Evolutionary conservation across 2,797 vertebrate species (phyloP).

Genomic region (Syngnathus rostellatus): DNA sequence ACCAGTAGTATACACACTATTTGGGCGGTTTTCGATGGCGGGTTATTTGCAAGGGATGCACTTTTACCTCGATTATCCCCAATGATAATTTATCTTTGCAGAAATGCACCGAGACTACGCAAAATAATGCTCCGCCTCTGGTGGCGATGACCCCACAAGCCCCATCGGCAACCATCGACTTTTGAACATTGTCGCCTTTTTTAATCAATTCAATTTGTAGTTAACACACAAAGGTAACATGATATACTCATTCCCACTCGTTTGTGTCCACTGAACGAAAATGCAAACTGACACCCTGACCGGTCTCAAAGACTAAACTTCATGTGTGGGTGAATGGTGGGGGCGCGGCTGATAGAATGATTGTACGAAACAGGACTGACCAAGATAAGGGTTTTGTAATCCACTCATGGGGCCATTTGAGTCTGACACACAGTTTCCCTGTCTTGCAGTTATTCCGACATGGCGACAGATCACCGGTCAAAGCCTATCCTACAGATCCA

Average conservation of each 20-base stretch:
- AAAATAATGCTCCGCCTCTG: background rate
- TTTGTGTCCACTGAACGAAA: too few relatives aligned
- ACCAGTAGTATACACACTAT: background rate
- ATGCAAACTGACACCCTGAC: too few relatives aligned
- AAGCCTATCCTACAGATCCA: conserved; percentile 76
- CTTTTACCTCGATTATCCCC: background rate
- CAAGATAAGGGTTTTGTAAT: background rate
- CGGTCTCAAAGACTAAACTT: too few relatives aligned
- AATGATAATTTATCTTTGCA: background rate
- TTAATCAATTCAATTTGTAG: too few relatives aligned
- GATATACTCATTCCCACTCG: too few relatives aligned
- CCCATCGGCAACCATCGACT: background rate
- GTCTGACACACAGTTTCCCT: background rate
- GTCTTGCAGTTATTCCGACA: conserved; percentile 78
- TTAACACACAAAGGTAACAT: too few relatives aligned
- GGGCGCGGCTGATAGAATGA: background rate
- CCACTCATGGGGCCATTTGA: background rate
- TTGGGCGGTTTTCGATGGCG: background rate
- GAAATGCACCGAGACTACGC: background rate
- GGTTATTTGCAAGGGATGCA: background rate
- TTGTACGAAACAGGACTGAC: background rate
- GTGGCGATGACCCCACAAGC: too few relatives aligned
- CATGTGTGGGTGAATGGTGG: too few relatives aligned
- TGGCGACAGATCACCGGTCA: conserved; percentile 82
- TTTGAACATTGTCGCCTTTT: background rate